Evolutionary conservation across 2,888 invertebrate species (phyloP).

Genomic region (Ectobius pallidus): DNA sequence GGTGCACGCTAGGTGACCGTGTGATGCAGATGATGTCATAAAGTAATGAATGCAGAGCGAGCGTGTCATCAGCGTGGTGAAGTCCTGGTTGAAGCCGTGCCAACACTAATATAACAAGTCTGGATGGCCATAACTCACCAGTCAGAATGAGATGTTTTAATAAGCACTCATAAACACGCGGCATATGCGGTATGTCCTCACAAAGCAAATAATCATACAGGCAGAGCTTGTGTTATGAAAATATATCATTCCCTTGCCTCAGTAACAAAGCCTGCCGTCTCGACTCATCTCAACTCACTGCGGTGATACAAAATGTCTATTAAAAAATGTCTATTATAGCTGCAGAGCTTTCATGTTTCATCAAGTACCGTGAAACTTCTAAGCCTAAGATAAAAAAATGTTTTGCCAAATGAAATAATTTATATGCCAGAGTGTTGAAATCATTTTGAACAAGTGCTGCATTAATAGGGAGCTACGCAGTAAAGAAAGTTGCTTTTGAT

Average conservation of each 20-base stretch:
- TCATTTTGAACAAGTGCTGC: not conserved
- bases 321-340: too few relatives aligned
- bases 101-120: constrained; percentile 39
- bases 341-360: constrained; percentile 26
- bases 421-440: not conserved
- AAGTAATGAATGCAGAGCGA: not conserved
- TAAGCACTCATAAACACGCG: constrained; percentile 41
- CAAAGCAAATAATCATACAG: constrained; percentile 41
- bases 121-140: constrained; percentile 38
- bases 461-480: not conserved
- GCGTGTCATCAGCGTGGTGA: too few relatives aligned
- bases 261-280: constrained; percentile 11
- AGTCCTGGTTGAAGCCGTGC: constrained; percentile 33
- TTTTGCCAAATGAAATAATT: constrained; percentile 8
- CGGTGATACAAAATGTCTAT: too few relatives aligned
- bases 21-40: not conserved
- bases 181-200: constrained; percentile 36
- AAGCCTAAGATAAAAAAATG: constrained; percentile 1
- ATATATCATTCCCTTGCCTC: constrained; percentile 37
- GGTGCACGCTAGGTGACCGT: too few relatives aligned
- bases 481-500: not conserved
- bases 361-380: not conserved
- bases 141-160: constrained; percentile 42
- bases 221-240: constrained; percentile 36
- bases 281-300: not conserved